Conservation (phyloP, 2,113 vertebrate species). For the Tautogolabrus adspersus region DNA sequence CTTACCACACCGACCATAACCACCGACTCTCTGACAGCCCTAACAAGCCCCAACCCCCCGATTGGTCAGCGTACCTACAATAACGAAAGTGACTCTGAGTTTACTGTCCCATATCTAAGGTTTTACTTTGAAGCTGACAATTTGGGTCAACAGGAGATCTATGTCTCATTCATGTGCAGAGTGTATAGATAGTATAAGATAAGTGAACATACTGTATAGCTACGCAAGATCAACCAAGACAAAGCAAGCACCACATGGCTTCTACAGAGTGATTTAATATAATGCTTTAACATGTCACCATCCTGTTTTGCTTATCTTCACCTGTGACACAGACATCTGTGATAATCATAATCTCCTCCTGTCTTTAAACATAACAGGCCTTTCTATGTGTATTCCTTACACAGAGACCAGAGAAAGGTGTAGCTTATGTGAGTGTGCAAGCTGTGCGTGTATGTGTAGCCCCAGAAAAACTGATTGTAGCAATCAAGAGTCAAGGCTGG, state of each 20-base stretch:
- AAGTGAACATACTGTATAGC: neutral
- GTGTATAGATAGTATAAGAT: no score
- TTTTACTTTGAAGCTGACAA: no score
- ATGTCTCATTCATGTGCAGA: no score
- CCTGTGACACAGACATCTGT: neutral
- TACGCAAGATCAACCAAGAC: neutral
- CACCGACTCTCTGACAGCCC: no score
- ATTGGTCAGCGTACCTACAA: no score
- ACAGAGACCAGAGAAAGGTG: neutral
- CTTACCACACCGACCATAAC: no score
- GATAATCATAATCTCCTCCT: neutral
- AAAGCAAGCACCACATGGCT: neutral
- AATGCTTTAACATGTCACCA: neutral
- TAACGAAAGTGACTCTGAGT: no score
- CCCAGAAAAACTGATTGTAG: slow-evolving; percentile 53
- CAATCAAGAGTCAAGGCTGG: slow-evolving; percentile 60
- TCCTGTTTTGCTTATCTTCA: neutral
- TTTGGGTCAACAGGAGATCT: no score
- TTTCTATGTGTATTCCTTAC: neutral
- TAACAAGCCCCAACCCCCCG: no score
- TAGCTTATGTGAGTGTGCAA: slow-evolving; percentile 33
- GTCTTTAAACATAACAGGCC: neutral
- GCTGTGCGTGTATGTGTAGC: slow-evolving; percentile 42
- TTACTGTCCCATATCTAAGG: no score
- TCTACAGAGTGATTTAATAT: neutral